These are phyloP conservation scores for Oriolus oriolus DNA, from an alignment of 2,113 vertebrate species.

Conservation along the genomic window DNA sequence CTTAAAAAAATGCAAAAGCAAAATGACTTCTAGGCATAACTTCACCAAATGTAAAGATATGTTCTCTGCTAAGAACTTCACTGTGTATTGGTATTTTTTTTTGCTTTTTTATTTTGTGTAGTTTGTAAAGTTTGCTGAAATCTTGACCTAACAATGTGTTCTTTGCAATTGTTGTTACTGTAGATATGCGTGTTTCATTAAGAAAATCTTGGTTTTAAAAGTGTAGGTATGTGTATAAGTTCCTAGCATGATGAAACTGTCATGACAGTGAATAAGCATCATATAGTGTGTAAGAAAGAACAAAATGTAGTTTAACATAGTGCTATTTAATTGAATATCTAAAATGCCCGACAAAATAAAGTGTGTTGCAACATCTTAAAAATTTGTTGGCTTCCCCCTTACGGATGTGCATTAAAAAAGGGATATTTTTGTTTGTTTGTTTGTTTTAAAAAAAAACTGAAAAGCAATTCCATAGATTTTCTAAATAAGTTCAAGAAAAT, in stretches of 20 bases:
- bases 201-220: constrained; percentile 50
- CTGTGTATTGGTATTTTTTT: background rate
- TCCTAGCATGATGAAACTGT: constrained; percentile 77
- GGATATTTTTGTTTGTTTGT: background rate
- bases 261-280: constrained; percentile 73
- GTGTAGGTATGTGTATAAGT: constrained; percentile 70
- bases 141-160: constrained; percentile 48
- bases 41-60: constrained; percentile 79
- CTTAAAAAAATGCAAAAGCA: constrained; percentile 47
- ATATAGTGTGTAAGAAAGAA: constrained; percentile 65
- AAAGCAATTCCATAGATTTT: background rate
- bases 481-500: background rate
- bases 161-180: constrained; percentile 57
- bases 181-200: constrained; percentile 67
- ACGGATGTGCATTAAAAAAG: background rate
- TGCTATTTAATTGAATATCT: constrained; percentile 70
- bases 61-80: constrained; percentile 47
- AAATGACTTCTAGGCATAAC: constrained; percentile 63
- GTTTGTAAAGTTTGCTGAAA: constrained; percentile 62
- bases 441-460: background rate
- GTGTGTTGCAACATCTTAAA: constrained; percentile 55
- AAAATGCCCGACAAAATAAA: constrained; percentile 80
- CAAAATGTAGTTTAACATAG: constrained; percentile 61
- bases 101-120: constrained; percentile 61
- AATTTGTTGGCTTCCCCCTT: background rate